A percentile compares a stretch with the other conserved stretches of the same genome.
phyloP scores from a whole-genome alignment of 1,140 invertebrate genomes.

The Scaptomyza hsui region DNA sequence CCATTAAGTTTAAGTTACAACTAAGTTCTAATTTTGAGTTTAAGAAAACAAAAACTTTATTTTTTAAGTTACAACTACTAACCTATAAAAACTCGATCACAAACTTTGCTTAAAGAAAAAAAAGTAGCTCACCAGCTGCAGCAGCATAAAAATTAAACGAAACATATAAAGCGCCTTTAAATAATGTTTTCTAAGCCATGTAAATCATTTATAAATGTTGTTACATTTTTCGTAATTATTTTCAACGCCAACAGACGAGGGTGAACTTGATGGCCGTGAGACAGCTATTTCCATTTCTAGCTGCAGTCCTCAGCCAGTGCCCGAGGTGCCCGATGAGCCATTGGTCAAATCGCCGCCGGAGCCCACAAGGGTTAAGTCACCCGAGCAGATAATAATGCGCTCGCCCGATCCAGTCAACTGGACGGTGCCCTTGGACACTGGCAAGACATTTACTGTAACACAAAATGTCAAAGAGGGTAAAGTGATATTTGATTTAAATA shows the following conservation, averaged over 20 bases:
- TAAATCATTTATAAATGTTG: conserved; percentile 22
- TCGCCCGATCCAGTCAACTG: conserved; percentile 96
- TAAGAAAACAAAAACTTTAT: conserved; percentile 38
- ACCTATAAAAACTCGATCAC: conserved; percentile 71
- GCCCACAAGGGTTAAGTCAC: conserved; percentile 95
- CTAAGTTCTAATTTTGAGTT: conserved; percentile 38
- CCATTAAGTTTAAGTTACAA: conserved; percentile 40
- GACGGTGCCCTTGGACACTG: conserved; percentile 96
- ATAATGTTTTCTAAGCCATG: conserved; percentile 26
- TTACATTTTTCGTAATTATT: conserved; percentile 49
- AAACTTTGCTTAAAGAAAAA: conserved; percentile 66
- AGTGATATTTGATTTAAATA: conserved; percentile 85
- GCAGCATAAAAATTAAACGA: conserved; percentile 55
- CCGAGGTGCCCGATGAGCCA: conserved; percentile 86
- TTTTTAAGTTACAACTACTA: conserved; percentile 72
- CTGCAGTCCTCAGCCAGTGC: conserved; percentile 82
- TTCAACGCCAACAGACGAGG: conserved; percentile 74
- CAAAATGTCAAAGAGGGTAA: conserved; percentile 95
- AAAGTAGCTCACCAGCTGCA: conserved; percentile 51
- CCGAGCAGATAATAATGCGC: conserved; percentile 95
- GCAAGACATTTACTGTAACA: conserved; percentile 95
- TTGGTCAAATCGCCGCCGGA: conserved; percentile 95
- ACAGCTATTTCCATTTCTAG: conserved; percentile 83
- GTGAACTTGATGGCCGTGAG: conserved; percentile 78
- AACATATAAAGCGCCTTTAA: conserved; percentile 60